These are phyloP conservation scores for Adela reaumurella DNA, from an alignment of 2,888 invertebrate species.

Conservation along the genomic window DNA sequence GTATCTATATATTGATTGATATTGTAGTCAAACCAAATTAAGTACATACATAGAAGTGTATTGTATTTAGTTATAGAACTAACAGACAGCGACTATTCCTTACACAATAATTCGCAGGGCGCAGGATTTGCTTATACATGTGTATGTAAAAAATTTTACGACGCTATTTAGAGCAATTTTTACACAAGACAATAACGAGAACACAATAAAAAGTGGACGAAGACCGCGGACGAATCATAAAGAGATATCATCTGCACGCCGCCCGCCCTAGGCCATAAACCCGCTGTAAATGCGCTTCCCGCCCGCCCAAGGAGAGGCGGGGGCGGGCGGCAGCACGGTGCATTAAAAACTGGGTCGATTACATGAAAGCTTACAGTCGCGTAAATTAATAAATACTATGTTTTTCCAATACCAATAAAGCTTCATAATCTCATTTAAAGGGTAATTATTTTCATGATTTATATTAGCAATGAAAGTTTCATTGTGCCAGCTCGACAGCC, in stretches of 20 bases:
- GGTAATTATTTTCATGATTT: no score
- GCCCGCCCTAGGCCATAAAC: conserved; percentile 15
- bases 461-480: no score
- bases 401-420: no score
- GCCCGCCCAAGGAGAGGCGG: neutral
- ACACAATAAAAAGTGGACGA: conserved; percentile 30
- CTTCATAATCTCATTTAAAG: no score
- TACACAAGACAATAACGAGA: conserved; percentile 45
- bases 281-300: conserved; percentile 13
- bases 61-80: no score
- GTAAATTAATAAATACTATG: no score
- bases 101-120: neutral
- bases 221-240: neutral
- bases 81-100: no score
- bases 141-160: neutral
- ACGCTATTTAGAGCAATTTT: conserved; percentile 35
- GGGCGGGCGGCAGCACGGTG: neutral
- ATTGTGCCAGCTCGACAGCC: no score
- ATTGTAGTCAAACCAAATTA: no score
- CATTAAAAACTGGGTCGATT: neutral
- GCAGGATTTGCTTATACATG: conserved; percentile 1
- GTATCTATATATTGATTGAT: no score
- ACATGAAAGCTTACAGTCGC: no score
- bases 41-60: no score
- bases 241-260: neutral